A percentile compares a stretch with the other conserved stretches of the same genome.
phyloP scores from a whole-genome alignment of 2,797 vertebrate species.

The Dicrostonyx torquatus region DNA sequence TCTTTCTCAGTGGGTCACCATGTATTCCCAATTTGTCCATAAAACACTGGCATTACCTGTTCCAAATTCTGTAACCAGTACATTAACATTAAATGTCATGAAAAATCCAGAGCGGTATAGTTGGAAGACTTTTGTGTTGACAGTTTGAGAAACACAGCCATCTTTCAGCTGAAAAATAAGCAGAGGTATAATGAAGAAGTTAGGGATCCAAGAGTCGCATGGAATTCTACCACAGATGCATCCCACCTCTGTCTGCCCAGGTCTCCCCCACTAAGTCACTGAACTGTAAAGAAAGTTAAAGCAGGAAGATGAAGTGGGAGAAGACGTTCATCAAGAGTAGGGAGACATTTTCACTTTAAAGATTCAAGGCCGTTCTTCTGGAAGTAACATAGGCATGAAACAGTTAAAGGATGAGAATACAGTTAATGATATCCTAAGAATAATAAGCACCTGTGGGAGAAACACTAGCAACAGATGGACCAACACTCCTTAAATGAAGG shows the following conservation, averaged over 20 bases:
- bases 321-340: not conserved
- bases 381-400: not conserved
- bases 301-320: not conserved
- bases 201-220: not conserved
- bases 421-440: not conserved
- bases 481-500: not conserved
- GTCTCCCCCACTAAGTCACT: not conserved
- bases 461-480: not conserved
- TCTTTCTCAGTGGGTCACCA: not conserved
- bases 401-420: not conserved
- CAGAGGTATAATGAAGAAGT: not conserved
- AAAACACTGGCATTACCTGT: conserved; percentile 83
- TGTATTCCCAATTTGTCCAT: not conserved
- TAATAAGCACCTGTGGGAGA: not conserved
- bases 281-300: not conserved
- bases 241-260: not conserved
- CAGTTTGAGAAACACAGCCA: conserved; percentile 82
- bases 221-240: not conserved
- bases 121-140: conserved; percentile 84
- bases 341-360: not conserved
- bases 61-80: conserved; percentile 82
- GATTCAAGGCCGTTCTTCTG: not conserved
- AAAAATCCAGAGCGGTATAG: conserved; percentile 81
- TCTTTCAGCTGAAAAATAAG: conserved; percentile 72
- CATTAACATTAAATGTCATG: conserved; percentile 78